Conservation (phyloP, 2,888 invertebrate genomes). For the Lasioglossum calceatum region DNA sequence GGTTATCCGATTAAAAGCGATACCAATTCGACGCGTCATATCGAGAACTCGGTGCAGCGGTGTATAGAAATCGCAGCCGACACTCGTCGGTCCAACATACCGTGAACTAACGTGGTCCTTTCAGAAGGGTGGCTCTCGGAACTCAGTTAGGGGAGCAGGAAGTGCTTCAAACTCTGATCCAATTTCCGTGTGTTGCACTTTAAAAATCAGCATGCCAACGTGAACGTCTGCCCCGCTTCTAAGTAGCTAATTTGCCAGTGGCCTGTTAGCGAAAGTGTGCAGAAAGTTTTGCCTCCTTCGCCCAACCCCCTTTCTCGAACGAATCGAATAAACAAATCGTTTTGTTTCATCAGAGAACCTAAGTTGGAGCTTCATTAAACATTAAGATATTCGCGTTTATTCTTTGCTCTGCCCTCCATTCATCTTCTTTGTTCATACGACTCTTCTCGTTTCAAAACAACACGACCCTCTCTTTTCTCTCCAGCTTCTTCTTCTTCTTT, state of each 20-base stretch:
- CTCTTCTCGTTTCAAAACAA: conserved; percentile 31
- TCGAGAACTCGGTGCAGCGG: neutral
- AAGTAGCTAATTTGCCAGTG: conserved; percentile 1
- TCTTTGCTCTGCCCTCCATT: conserved; percentile 9
- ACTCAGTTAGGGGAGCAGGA: conserved; percentile 1
- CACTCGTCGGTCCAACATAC: conserved; percentile 4
- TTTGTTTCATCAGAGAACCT: neutral
- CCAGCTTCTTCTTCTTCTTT: neutral
- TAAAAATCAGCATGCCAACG: neutral
- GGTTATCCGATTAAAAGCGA: conserved; percentile 1
- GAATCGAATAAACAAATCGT: conserved; percentile 6
- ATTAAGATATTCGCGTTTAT: neutral
- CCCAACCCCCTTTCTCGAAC: neutral
- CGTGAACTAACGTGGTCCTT: conserved; percentile 4
- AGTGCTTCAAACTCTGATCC: conserved; percentile 13
- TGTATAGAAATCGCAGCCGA: neutral
- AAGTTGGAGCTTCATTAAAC: neutral
- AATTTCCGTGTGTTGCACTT: conserved; percentile 7
- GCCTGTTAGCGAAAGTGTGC: neutral
- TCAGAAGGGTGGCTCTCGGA: conserved; percentile 4
- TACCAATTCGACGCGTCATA: conserved; percentile 1
- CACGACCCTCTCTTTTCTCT: neutral
- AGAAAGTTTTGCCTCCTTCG: neutral
- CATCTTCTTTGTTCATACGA: conserved; percentile 47
- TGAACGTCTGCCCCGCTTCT: neutral